phyloP scores from a whole-genome alignment of 2,888 invertebrate genomes.

The Chrysolina haemoptera region DNA sequence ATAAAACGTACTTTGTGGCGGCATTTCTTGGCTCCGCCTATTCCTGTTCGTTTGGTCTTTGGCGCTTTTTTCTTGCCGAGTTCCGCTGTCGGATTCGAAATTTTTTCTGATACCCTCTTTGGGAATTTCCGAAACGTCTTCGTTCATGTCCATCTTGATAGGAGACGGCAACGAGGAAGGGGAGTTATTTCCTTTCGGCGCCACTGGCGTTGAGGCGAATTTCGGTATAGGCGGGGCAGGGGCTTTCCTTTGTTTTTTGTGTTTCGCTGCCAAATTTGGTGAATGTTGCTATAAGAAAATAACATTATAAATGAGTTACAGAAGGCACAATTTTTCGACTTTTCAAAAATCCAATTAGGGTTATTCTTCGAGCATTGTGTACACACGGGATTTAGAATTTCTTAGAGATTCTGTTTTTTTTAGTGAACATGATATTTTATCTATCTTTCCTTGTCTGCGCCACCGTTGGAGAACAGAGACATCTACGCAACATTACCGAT shows the following conservation, averaged over 20 bases:
- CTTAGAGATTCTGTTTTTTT: too few relatives aligned
- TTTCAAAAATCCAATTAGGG: constrained; percentile 24
- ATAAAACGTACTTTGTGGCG: constrained; percentile 50
- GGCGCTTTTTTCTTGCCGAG: constrained; percentile 73
- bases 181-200: constrained; percentile 9
- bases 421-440: too few relatives aligned
- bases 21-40: constrained; percentile 66
- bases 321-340: background rate
- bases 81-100: constrained; percentile 60
- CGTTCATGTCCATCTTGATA: constrained; percentile 34
- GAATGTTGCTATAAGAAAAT: constrained; percentile 61
- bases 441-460: too few relatives aligned
- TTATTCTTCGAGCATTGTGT: too few relatives aligned
- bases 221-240: constrained; percentile 74
- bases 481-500: too few relatives aligned
- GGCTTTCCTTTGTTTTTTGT: constrained; percentile 77
- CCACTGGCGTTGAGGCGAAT: constrained; percentile 58
- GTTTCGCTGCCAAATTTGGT: constrained; percentile 70
- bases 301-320: background rate
- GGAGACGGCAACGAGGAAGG: constrained; percentile 31
- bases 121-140: background rate
- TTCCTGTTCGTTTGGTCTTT: constrained; percentile 76
- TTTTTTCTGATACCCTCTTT: background rate
- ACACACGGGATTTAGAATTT: too few relatives aligned
- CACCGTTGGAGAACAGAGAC: too few relatives aligned